A percentile compares a stretch with the other conserved stretches of the same genome.
These are phyloP conservation scores for Bombyx huttoni DNA, from an alignment of 2,888 invertebrate species.

Conservation along the genomic window DNA sequence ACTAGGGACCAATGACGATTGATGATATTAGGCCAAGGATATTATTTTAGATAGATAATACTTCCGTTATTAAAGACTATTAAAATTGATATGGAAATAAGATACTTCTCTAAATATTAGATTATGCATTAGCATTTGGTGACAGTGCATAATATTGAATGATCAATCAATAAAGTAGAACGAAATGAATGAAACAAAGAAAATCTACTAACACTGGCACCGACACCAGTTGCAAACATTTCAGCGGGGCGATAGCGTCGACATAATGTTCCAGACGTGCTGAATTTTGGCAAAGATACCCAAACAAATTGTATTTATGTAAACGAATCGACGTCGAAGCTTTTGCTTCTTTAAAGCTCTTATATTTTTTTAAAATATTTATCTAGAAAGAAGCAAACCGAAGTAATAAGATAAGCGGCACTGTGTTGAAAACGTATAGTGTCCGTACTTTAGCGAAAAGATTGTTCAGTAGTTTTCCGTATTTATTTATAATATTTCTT, in stretches of 20 bases:
- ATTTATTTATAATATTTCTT: too few species aligned
- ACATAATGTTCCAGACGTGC: not conserved
- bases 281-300: constrained; percentile 1
- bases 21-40: too few species aligned
- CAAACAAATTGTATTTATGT: not conserved
- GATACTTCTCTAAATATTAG: too few species aligned
- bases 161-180: too few species aligned
- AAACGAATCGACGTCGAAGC: not conserved
- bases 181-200: not conserved
- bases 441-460: not conserved
- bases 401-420: too few species aligned
- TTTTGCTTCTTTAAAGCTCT: not conserved
- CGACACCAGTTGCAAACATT: not conserved
- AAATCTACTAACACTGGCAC: not conserved
- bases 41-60: too few species aligned
- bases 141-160: too few species aligned
- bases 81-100: too few species aligned
- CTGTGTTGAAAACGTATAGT: not conserved
- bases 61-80: too few species aligned
- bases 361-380: not conserved
- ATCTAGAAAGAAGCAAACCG: not conserved
- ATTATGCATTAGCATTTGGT: too few species aligned
- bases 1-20: too few species aligned
- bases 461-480: not conserved
- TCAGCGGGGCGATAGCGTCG: not conserved